Percentiles rank a stretch among this genome's conserved stretches.
Conservation (phyloP, 2,888 invertebrate species). For the Athetis lepigone region DNA sequence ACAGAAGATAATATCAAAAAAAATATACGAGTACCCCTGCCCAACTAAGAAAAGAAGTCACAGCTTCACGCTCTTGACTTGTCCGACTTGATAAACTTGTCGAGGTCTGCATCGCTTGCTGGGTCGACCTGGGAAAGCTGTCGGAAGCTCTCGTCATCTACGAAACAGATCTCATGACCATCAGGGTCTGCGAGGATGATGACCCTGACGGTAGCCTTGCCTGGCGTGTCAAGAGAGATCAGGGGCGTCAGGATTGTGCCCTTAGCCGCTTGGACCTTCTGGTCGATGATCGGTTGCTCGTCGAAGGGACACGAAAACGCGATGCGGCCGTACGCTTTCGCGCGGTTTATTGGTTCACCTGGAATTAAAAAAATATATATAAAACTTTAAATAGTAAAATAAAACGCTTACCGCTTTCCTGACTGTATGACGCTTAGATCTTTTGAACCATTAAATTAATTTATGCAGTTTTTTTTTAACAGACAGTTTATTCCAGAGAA, state of each 20-base stretch:
- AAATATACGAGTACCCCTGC: slow-evolving; percentile 59
- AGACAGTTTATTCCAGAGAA: too few relatives aligned
- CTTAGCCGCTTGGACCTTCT: slow-evolving; percentile 92
- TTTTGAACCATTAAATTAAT: too few relatives aligned
- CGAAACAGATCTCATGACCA: slow-evolving; percentile 99
- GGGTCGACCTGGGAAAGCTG: slow-evolving; percentile 96
- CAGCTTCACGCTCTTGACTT: slow-evolving; percentile 86
- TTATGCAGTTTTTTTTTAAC: too few relatives aligned
- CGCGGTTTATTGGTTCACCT: slow-evolving; percentile 94
- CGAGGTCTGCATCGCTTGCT: slow-evolving; percentile 94
- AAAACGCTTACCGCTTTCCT: too few relatives aligned
- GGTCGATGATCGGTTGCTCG: slow-evolving; percentile 94
- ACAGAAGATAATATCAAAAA: slow-evolving; percentile 33
- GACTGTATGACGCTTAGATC: too few relatives aligned
- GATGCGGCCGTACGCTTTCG: slow-evolving; percentile 97
- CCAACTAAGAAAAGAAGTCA: slow-evolving; percentile 38
- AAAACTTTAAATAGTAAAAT: too few relatives aligned
- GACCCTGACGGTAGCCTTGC: slow-evolving; percentile 98
- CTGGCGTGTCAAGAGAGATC: slow-evolving; percentile 98
- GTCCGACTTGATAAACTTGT: slow-evolving; percentile 94
- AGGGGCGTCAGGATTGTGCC: slow-evolving; percentile 96
- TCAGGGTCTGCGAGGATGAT: slow-evolving; percentile 99
- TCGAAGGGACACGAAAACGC: slow-evolving; percentile 97
- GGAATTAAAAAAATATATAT: too few relatives aligned
- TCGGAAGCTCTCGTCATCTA: slow-evolving; percentile 98